phyloP scores from a whole-genome alignment of 2,113 vertebrate genomes.

The Sapajus apella region DNA sequence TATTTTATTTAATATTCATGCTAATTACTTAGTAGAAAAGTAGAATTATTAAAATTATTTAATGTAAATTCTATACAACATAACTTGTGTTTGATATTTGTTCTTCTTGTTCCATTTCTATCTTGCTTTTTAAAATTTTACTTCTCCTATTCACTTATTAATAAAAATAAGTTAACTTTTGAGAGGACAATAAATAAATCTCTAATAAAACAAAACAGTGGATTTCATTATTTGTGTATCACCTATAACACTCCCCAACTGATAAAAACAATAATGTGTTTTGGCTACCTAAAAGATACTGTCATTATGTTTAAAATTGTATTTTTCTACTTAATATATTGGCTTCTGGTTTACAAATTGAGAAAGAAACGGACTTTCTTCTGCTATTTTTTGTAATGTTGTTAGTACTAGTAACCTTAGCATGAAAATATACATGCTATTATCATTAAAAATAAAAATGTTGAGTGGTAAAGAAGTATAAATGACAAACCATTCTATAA shows the following conservation, averaged over 20 bases:
- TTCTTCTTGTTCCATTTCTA: not conserved
- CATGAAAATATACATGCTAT: not conserved
- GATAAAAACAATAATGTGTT: not conserved
- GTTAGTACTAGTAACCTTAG: not conserved
- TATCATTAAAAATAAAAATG: not conserved
- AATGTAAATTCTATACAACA: not conserved
- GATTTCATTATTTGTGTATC: not conserved
- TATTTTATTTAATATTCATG: not conserved
- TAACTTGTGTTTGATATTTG: not conserved
- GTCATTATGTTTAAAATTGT: not conserved
- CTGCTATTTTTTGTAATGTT: not conserved
- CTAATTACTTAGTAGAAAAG: not conserved
- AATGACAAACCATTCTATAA: not conserved
- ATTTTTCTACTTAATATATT: not conserved
- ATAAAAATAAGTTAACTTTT: not conserved
- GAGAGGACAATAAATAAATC: not conserved
- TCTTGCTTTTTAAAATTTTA: not conserved
- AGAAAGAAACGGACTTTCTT: not conserved
- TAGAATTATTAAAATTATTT: not conserved
- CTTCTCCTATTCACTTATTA: not conserved
- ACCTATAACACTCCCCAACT: rapidly evolving
- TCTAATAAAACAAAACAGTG: not conserved
- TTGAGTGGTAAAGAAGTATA: not conserved
- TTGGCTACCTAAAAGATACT: not conserved
- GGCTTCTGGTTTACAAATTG: not conserved